These are phyloP conservation scores for Cricetomys ansorgei DNA, from an alignment of 2,113 vertebrate genomes.

Conservation along the genomic window DNA sequence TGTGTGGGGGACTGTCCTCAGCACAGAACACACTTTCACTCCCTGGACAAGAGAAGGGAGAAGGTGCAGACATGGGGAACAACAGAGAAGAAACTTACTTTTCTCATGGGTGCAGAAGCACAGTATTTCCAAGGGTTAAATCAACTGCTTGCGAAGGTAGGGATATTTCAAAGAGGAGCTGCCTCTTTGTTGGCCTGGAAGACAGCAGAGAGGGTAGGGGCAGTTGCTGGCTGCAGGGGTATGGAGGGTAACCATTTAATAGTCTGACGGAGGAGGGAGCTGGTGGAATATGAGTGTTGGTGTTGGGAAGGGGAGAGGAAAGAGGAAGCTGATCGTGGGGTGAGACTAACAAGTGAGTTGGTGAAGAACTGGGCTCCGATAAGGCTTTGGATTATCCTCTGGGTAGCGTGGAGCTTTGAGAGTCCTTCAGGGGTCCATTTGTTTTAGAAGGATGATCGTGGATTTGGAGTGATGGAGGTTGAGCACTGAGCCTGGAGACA, in stretches of 20 bases:
- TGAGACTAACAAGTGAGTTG: background rate
- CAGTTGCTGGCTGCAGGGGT: background rate
- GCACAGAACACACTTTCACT: background rate
- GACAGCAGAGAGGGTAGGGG: background rate
- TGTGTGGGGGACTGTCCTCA: background rate
- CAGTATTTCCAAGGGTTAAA: background rate
- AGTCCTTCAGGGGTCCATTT: background rate
- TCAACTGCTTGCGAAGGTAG: background rate
- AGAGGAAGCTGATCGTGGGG: background rate
- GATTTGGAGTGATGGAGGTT: background rate
- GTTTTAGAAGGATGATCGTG: background rate
- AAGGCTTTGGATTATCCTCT: background rate
- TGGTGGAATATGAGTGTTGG: background rate
- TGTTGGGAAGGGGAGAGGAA: no score
- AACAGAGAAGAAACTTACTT: background rate
- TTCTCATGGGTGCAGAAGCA: background rate
- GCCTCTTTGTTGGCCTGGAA: background rate
- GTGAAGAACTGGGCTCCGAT: background rate
- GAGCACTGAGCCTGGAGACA: background rate
- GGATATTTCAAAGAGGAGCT: background rate
- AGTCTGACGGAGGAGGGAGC: background rate
- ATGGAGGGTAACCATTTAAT: background rate
- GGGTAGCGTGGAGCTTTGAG: rapidly evolving
- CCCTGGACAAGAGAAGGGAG: background rate
- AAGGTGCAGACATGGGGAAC: background rate